Evolutionary conservation across 1,140 invertebrate genomes (phyloP).

Genomic region (Coelopa frigida): DNA sequence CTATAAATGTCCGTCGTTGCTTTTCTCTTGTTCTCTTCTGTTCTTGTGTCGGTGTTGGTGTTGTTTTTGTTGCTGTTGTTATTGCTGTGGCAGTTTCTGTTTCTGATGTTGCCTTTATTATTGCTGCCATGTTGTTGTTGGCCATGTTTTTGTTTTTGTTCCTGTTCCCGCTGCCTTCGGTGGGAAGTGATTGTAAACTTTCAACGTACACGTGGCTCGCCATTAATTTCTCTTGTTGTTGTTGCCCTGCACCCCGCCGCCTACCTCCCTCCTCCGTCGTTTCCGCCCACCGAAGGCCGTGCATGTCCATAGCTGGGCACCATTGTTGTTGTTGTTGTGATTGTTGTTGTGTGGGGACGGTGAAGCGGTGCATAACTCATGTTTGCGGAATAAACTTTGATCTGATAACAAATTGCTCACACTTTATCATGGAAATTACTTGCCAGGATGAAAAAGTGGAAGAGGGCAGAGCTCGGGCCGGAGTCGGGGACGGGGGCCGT

Average conservation of each 20-base stretch:
- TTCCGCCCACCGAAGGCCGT: neutral
- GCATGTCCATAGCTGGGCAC: conserved; percentile 6
- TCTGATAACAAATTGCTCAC: conserved; percentile 11
- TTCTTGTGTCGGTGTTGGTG: too few species aligned
- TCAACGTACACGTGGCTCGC: neutral
- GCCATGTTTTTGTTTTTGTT: too few species aligned
- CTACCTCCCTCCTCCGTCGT: neutral
- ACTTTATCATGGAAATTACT: conserved; percentile 7
- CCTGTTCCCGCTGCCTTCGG: too few species aligned
- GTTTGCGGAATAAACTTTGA: neutral
- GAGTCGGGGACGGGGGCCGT: conserved; percentile 2
- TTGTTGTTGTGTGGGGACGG: too few species aligned
- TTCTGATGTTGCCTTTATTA: too few species aligned
- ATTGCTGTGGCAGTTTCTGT: too few species aligned
- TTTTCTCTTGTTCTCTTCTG: too few species aligned
- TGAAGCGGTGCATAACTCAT: conserved; percentile 12
- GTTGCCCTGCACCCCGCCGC: neutral
- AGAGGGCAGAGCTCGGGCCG: conserved; percentile 1
- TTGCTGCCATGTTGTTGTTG: too few species aligned
- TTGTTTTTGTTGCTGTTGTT: too few species aligned
- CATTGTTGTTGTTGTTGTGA: too few species aligned
- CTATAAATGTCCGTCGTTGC: too few species aligned
- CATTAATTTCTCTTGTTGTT: neutral
- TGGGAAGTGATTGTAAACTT: too few species aligned
- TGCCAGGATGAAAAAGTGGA: neutral